Conservation (phyloP, 2,888 invertebrate species). For the Stenichneumon culpator region DNA sequence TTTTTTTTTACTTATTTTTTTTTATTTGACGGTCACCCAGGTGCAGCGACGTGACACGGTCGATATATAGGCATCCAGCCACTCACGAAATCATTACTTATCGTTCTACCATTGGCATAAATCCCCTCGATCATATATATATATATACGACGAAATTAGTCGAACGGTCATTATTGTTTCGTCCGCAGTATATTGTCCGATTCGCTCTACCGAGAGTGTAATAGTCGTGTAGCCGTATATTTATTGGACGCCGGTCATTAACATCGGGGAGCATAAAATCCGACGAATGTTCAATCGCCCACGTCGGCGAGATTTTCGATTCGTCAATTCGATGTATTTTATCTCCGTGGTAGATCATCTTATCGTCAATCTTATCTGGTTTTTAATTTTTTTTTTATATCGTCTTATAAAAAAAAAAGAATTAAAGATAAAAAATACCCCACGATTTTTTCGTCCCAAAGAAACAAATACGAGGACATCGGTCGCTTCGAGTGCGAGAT, state of each 20-base stretch:
- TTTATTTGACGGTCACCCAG: conserved; percentile 30
- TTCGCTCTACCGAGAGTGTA: background rate
- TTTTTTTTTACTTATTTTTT: conserved; percentile 1
- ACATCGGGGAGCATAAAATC: conserved; percentile 38
- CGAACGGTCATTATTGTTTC: conserved; percentile 22
- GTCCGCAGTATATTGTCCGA: background rate
- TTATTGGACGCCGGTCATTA: conserved; percentile 39
- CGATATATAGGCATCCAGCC: background rate
- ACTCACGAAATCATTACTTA: conserved; percentile 37
- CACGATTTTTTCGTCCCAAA: background rate
- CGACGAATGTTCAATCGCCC: conserved; percentile 41
- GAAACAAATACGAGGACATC: background rate
- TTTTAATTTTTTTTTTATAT: no score
- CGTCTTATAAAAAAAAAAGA: background rate
- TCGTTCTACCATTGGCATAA: conserved; percentile 30
- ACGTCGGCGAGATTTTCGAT: conserved; percentile 29
- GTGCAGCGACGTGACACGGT: conserved; percentile 13
- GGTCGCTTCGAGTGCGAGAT: background rate
- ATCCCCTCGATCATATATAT: conserved; percentile 15
- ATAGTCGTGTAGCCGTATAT: conserved; percentile 19
- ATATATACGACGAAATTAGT: conserved; percentile 15
- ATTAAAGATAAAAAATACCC: background rate
- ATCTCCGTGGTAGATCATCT: background rate
- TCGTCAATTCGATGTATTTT: conserved; percentile 22
- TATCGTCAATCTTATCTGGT: background rate